Base-by-base conservation (phyloP, 2,888 invertebrate species). In the Dione juno region DNA sequence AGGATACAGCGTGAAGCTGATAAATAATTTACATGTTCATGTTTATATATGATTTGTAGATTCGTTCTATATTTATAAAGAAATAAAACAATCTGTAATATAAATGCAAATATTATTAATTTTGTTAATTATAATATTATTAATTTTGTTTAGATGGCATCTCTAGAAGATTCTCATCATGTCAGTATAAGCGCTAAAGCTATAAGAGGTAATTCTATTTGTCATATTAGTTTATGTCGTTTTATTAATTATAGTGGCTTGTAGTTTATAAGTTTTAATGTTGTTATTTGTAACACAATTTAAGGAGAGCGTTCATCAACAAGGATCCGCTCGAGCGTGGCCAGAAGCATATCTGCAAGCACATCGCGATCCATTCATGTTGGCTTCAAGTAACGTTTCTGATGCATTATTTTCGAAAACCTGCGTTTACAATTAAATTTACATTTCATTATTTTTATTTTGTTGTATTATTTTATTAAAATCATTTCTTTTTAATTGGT, bases 361-460 rank as follows among this genome's bases (percentile, higher is more conserved):
- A 92, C 92, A 0, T 86, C 89, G 3, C 82, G 90, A 28, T 89
- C 90, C 2, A 78, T 81, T 7, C 90, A 91, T 58, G 81, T 88
- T 59, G 89, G 82, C 10, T 85, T 86, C 73, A 88, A 83, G 89
- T 89, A 77, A 72, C 61, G 45, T 65, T 21, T 37, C 19, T 16
- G 0, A 41, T 48, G 2, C 10, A 43, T 53, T 53, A 13, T 13
- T 53, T 53, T 53, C 10, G 28, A 28, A 28, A 28, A 28, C 2
- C 28, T 28, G 28, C 28, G 28, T 5, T 53, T 53, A 13, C 21
- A 57, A 57, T 37, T n/a, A n/a, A 37, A 10, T 28, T 37, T n/a
- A n/a, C n/a, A 10, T 28, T 28, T 35, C 28, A 3, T 28, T 28
- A 2, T 28, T 28, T 28, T 28, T 28, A 28, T 28, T 28, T 28